phyloP scores from a whole-genome alignment of 1,140 invertebrate genomes.

The Littorina saxatilis region DNA sequence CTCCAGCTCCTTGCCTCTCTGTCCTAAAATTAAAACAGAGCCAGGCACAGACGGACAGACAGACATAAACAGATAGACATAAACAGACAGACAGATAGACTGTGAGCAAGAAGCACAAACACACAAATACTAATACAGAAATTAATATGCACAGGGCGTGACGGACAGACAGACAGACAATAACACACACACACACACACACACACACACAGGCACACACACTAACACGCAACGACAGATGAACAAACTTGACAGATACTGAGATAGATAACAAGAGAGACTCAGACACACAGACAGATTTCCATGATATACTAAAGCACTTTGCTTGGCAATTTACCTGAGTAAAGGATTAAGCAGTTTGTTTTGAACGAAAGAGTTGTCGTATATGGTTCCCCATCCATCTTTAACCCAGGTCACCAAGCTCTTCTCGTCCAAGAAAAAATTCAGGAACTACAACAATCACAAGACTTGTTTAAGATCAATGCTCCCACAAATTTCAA shows the following conservation, averaged over 20 bases:
- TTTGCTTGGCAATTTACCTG: slow-evolving; percentile 54
- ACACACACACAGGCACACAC: background rate
- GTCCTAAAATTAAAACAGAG: no score
- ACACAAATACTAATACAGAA: background rate
- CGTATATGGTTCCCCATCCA: slow-evolving; percentile 72
- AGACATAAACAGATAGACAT: no score
- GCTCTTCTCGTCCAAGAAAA: slow-evolving; percentile 72
- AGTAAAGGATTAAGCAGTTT: slow-evolving; percentile 66
- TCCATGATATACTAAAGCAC: no score
- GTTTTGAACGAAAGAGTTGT: slow-evolving; percentile 70
- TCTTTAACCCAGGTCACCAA: slow-evolving; percentile 74
- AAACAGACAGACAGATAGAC: no score
- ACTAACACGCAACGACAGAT: no score
- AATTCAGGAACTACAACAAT: slow-evolving; percentile 70
- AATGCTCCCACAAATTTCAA: no score
- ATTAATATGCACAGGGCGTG: background rate
- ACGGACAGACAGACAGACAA: background rate
- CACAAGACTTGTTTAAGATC: no score
- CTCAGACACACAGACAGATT: no score
- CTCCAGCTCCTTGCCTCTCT: no score
- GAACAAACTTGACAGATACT: no score
- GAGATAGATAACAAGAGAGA: no score
- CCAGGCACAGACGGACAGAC: no score
- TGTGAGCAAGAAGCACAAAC: background rate
- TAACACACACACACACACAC: background rate